Evolutionary conservation across 2,888 invertebrate species (phyloP).

Genomic region (Loripinus fragilis): DNA sequence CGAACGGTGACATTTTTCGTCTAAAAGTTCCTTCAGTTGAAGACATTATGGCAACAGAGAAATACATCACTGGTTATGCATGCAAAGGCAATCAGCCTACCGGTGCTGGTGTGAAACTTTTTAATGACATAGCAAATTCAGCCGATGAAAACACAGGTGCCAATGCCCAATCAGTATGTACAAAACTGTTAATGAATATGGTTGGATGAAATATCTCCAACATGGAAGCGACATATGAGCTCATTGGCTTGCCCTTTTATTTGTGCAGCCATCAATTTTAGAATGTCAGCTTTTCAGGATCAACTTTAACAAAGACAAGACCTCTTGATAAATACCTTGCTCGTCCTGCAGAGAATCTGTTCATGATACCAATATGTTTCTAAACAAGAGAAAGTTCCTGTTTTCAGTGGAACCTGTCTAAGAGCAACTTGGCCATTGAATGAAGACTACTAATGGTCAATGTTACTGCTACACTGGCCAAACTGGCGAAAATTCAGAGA

Average conservation of each 20-base stretch:
- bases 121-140: too few relatives aligned
- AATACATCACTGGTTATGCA: too few relatives aligned
- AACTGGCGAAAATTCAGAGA: slow-evolving; percentile 35
- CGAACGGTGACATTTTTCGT: too few relatives aligned
- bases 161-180: slow-evolving; percentile 31
- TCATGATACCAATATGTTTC: slow-evolving; percentile 30
- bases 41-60: too few relatives aligned
- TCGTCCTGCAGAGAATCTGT: neutral
- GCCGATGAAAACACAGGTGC: neutral
- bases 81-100: slow-evolving; percentile 61
- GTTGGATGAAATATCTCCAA: too few relatives aligned
- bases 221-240: too few relatives aligned
- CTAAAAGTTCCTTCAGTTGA: slow-evolving; percentile 8
- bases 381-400: slow-evolving; percentile 14
- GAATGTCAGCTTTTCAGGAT: slow-evolving; percentile 39
- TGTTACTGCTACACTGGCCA: slow-evolving; percentile 56
- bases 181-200: slow-evolving; percentile 48
- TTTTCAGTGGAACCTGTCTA: neutral
- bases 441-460: slow-evolving; percentile 40
- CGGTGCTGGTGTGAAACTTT: too few relatives aligned
- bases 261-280: too few relatives aligned
- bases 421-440: slow-evolving; percentile 49
- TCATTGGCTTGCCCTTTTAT: too few relatives aligned
- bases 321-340: slow-evolving; percentile 33
- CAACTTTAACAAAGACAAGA: slow-evolving; percentile 29